These are phyloP conservation scores for Harlomillsia oculata DNA, from an alignment of 1,140 invertebrate genomes.

Conservation along the genomic window DNA sequence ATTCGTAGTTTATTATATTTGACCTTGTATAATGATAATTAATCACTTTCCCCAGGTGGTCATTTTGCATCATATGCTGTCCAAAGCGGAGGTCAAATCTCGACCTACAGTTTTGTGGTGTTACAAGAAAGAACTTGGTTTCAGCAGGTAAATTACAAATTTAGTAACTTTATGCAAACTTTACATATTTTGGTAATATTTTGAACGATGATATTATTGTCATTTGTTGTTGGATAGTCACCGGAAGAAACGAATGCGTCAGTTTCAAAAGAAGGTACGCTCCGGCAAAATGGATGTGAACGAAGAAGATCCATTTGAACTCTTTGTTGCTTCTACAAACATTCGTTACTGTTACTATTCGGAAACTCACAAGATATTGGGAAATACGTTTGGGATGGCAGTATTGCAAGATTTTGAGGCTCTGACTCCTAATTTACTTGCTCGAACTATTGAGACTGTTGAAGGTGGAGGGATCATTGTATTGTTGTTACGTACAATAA, in stretches of 20 bases:
- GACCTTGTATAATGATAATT: no score
- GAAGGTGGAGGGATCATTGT: constrained; percentile 94
- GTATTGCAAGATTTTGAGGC: constrained; percentile 97
- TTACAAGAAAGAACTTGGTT: constrained; percentile 93
- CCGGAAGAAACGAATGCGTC: constrained; percentile 84
- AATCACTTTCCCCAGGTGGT: constrained; percentile 58
- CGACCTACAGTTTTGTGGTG: constrained; percentile 94
- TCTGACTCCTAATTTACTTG: constrained; percentile 94
- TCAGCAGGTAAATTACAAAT: constrained; percentile 60
- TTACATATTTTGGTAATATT: constrained; percentile 6
- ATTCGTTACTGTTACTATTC: constrained; percentile 97
- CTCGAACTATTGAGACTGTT: constrained; percentile 94
- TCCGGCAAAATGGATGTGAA: constrained; percentile 81
- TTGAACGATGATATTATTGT: background rate
- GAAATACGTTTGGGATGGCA: constrained; percentile 95
- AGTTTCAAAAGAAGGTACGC: constrained; percentile 74
- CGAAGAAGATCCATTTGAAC: constrained; percentile 94
- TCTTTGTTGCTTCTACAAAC: constrained; percentile 90
- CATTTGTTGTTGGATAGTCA: constrained; percentile 52
- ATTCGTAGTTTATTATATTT: no score
- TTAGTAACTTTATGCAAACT: background rate
- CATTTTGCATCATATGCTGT: constrained; percentile 92
- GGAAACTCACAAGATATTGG: constrained; percentile 95
- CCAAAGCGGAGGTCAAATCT: constrained; percentile 84
- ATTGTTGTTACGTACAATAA: constrained; percentile 68